A percentile compares a stretch with the other conserved stretches of the same genome.
Conservation (phyloP, 2,797 vertebrate species). For the Halcyon smyrnensis region DNA sequence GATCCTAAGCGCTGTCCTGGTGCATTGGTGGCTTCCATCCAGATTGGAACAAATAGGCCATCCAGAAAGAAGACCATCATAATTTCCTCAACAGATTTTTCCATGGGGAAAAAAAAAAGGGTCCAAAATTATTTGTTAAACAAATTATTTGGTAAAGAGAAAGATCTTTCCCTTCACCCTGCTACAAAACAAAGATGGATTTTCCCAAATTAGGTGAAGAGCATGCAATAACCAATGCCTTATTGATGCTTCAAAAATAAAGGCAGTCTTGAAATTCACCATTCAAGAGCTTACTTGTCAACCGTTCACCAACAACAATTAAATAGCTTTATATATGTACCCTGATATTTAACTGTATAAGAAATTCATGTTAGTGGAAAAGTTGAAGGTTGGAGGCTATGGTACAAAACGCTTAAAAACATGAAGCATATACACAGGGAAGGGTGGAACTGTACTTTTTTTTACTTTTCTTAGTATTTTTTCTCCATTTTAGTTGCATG, state of each 20-base stretch:
- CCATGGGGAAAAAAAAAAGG: background rate
- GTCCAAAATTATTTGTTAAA: background rate
- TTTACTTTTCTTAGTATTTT: background rate
- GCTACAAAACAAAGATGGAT: background rate
- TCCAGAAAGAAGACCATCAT: background rate
- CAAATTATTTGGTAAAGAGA: background rate
- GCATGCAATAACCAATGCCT: background rate
- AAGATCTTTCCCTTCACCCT: background rate
- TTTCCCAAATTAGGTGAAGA: background rate
- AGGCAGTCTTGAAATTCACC: background rate
- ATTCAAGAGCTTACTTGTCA: background rate
- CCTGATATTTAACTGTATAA: background rate
- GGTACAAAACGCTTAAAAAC: background rate
- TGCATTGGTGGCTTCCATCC: background rate
- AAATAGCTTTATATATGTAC: background rate
- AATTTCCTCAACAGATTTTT: background rate
- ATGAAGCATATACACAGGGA: accelerated
- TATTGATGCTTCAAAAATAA: background rate
- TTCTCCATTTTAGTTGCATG: background rate
- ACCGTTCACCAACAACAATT: background rate
- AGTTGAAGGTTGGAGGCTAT: background rate
- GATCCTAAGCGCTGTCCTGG: background rate
- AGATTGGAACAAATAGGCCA: background rate
- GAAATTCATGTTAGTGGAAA: background rate
- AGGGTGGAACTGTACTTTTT: background rate